A percentile compares a stretch with the other conserved stretches of the same genome.
These are phyloP conservation scores for Lasiommata megera DNA, from an alignment of 2,888 invertebrate genomes.

Conservation along the genomic window DNA sequence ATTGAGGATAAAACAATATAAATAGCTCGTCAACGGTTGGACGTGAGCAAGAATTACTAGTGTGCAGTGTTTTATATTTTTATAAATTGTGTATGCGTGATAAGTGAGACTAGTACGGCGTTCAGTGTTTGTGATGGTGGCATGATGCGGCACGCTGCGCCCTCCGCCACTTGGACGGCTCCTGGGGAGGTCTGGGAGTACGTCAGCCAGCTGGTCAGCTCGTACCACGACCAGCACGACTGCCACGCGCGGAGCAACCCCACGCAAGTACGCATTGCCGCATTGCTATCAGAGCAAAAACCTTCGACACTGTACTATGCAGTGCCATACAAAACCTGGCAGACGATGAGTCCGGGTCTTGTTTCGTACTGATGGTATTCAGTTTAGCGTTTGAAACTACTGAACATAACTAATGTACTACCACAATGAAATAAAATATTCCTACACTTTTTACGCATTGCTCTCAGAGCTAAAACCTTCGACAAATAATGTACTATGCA, in stretches of 20 bases:
- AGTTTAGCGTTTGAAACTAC: no score
- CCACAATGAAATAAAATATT: no score
- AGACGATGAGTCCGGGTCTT: no score
- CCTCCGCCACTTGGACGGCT: constrained; percentile 73
- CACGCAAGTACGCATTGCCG: constrained; percentile 4
- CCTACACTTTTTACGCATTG: no score
- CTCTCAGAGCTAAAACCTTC: no score
- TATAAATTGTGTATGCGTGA: constrained; percentile 40
- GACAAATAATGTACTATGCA: no score
- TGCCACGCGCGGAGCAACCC: constrained; percentile 56
- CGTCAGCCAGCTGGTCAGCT: constrained; percentile 84
- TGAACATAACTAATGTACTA: no score
- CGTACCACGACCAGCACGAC: constrained; percentile 80
- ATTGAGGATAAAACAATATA: constrained; percentile 81
- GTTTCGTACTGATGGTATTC: no score
- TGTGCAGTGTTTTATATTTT: constrained; percentile 16
- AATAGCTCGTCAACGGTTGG: constrained; percentile 75
- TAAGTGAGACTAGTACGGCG: constrained; percentile 38
- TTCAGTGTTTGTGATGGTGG: constrained; percentile 60
- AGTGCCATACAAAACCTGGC: no score
- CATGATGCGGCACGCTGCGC: constrained; percentile 77
- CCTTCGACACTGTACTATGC: no score
- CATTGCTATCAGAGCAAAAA: no score
- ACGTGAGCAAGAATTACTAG: constrained; percentile 48
- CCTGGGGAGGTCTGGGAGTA: constrained; percentile 85